Base-by-base conservation (phyloP, 2,888 invertebrate species). In the Drosophila peninsularis region DNA sequence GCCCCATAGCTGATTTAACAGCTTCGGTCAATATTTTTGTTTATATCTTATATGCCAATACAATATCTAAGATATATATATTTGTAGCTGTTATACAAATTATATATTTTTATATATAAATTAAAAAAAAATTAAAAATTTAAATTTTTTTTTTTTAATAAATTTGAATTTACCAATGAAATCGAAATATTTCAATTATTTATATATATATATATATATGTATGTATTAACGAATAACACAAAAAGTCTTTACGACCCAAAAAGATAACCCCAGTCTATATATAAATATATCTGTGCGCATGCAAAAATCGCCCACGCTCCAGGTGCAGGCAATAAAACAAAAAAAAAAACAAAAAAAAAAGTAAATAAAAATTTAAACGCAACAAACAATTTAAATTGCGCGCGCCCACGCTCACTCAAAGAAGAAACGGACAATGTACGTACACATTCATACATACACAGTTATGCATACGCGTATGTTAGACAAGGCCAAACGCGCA, bases 401-500 rank as follows among this genome's bases (percentile, higher is more conserved):
- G 56, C 39, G 58, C 57, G 45, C 75, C 73, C 49, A 74, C 75
- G 39, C 56, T 10, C 3, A 21, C 41, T 41, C 39, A 34, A 0
- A 30, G 36, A 54, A 62, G n/a, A 56, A 36, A 36, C 14, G 56
- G 37, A 60, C 58, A 74, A 56, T 69, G 69, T 49, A 55, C 44
- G 30, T 37, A 27, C 24, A 27, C 19, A 42, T 37, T 30, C 17
- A 13, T 21, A 50, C 10, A 45, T 36, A 14, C 30, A 17, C 10
- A 41, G n/a, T n/a, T 13, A 13, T 47, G 27, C 17, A n/a, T 7
- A 44, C 41, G 5, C 6, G 37, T 19, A 19, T 30, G 44, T 62
- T 60, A 64, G 56, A 50, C 66, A 73, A 76, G 78, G 72, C 68
- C 72, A 69, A 62, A 49, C 53, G 75, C 64, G 61, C 78, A 75